Percentiles rank a stretch among this genome's conserved stretches.
Evolutionary conservation across 2,888 invertebrate genomes (phyloP).

Genomic region (Leptopilina syphax): DNA sequence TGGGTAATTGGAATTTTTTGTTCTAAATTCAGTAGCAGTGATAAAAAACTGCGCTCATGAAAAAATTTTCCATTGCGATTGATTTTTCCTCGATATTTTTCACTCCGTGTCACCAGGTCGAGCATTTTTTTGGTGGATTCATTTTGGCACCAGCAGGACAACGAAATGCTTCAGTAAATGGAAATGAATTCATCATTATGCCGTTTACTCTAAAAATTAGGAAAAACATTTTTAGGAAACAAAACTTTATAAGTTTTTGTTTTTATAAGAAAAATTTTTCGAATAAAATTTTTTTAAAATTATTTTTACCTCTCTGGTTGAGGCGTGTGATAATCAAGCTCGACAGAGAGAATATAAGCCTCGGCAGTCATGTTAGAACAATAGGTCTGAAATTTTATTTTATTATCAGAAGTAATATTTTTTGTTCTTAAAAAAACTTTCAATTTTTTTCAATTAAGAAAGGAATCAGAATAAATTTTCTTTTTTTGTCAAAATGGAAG

Average conservation of each 20-base stretch:
- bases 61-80: slow-evolving; percentile 1
- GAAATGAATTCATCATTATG: slow-evolving; percentile 78
- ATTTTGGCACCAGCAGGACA: slow-evolving; percentile 76
- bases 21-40: slow-evolving; percentile 2
- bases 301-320: slow-evolving; percentile 77
- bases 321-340: slow-evolving; percentile 78
- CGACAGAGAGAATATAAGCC: slow-evolving; percentile 78
- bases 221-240: background rate
- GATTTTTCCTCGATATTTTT: slow-evolving; percentile 31
- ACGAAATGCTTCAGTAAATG: slow-evolving; percentile 77
- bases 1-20: background rate
- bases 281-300: background rate
- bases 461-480: too few species aligned
- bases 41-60: background rate
- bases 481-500: background rate
- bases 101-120: slow-evolving; percentile 72
- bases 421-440: too few species aligned
- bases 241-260: background rate
- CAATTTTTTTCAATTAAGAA: too few species aligned
- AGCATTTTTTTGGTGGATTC: slow-evolving; percentile 78
- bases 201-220: slow-evolving; percentile 76
- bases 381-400: slow-evolving; percentile 74
- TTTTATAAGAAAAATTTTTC: too few species aligned
- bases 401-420: background rate
- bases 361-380: slow-evolving; percentile 78